Evolutionary conservation across 1,140 invertebrate genomes (phyloP).

Genomic region (Lepidostoma basale): DNA sequence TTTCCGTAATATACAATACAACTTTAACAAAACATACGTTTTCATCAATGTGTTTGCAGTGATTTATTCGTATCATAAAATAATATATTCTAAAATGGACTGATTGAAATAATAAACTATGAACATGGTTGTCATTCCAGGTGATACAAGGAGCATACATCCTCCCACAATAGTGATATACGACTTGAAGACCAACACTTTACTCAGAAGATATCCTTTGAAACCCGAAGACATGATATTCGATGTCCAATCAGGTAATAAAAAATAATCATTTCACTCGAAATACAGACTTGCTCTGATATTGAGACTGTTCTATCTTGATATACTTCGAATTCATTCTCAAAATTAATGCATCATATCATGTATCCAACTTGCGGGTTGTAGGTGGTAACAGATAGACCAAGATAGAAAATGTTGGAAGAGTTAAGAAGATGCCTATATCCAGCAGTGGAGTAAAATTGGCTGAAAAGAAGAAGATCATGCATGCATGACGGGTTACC

Average conservation of each 20-base stretch:
- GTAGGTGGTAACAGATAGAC: no score
- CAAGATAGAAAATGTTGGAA: no score
- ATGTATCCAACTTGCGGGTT: not conserved
- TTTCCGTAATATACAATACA: not conserved
- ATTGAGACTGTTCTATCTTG: no score
- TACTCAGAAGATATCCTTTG: slow-evolving; percentile 53
- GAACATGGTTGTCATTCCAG: slow-evolving; percentile 9
- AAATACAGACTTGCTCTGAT: no score
- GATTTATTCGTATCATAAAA: not conserved
- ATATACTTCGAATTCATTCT: no score
- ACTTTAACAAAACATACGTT: not conserved
- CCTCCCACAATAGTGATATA: slow-evolving; percentile 69
- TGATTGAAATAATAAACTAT: no score
- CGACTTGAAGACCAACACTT: slow-evolving; percentile 65
- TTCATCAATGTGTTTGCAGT: not conserved
- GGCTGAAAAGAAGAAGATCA: no score
- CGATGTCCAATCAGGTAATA: slow-evolving; percentile 26
- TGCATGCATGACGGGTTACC: no score
- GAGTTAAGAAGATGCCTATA: no score
- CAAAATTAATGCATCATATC: not conserved
- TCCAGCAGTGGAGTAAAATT: no score
- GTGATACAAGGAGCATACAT: slow-evolving; percentile 56
- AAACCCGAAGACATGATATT: slow-evolving; percentile 15
- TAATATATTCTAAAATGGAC: no score
- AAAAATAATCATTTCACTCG: not conserved